phyloP scores from a whole-genome alignment of 1,140 invertebrate species.

The Metopolophium dirhodum region DNA sequence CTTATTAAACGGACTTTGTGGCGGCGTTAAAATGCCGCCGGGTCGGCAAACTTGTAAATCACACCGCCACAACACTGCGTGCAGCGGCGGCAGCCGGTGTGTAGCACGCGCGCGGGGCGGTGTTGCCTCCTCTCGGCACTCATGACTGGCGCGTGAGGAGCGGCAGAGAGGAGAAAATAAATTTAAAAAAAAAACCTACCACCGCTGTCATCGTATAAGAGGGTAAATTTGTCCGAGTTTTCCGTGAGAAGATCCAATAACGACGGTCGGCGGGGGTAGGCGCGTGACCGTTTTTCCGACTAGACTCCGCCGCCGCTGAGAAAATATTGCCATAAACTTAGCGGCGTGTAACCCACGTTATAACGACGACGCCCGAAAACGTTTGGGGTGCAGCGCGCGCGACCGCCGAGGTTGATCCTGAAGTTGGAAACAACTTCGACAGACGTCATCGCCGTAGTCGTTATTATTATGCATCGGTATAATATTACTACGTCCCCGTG shows the following conservation, averaged over 20 bases:
- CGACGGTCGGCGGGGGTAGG: neutral
- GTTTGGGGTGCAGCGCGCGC: conserved; percentile 24
- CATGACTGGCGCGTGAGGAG: too few species aligned
- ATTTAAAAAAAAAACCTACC: neutral
- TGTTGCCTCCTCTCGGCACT: too few species aligned
- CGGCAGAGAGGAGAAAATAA: neutral
- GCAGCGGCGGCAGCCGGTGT: conserved; percentile 13
- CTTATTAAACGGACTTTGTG: conserved; percentile 56
- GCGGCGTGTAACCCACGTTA: neutral
- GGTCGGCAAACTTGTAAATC: conserved; percentile 56
- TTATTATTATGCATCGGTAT: neutral
- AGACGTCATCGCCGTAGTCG: neutral
- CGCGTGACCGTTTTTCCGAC: conserved; percentile 56
- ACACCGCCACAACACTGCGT: neutral
- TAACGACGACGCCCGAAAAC: conserved; percentile 29
- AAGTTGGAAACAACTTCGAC: conserved; percentile 23
- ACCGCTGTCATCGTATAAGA: conserved; percentile 30
- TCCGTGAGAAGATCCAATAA: conserved; percentile 31
- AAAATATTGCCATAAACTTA: conserved; percentile 50
- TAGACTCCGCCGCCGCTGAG: conserved; percentile 13
- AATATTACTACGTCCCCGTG: neutral
- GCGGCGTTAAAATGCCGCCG: conserved; percentile 47
- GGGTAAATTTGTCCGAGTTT: conserved; percentile 56
- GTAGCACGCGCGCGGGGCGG: neutral
- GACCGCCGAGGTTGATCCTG: neutral